Evolutionary conservation across 30 jellyfish, hydroid and myxozoan species (phyloP).

Genomic region (Cassiopea andromeda): DNA sequence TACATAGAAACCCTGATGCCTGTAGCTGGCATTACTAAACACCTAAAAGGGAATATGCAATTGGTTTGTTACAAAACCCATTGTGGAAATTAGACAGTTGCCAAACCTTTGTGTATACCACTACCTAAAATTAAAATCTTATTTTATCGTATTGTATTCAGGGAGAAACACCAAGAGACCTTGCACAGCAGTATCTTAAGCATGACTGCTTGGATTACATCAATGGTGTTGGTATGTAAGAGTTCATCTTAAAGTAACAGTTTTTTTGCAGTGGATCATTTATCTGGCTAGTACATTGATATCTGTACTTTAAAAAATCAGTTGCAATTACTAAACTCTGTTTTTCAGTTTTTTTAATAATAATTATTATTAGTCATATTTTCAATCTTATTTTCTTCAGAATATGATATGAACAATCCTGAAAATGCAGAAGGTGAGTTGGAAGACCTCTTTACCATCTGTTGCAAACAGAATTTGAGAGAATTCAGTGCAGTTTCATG

Average conservation of each 20-base stretch:
- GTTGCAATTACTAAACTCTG: background rate
- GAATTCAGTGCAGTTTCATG: too few relatives aligned
- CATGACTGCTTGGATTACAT: constrained; percentile 82
- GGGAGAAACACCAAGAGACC: constrained; percentile 97
- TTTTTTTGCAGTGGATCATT: background rate
- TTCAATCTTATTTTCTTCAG: constrained; percentile 18
- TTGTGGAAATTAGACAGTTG: too few relatives aligned
- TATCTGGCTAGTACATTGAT: background rate
- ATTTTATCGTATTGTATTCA: background rate
- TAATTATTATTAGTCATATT: too few relatives aligned
- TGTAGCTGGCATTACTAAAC: too few relatives aligned
- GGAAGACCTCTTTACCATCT: background rate
- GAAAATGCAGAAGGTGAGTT: constrained; percentile 88
- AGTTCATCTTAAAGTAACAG: background rate
- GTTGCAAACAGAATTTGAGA: too few relatives aligned
- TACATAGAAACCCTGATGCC: too few relatives aligned
- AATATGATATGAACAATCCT: constrained; percentile 84
- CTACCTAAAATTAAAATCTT: too few relatives aligned
- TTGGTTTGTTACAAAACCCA: too few relatives aligned
- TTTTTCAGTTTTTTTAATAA: too few relatives aligned
- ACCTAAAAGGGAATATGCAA: too few relatives aligned
- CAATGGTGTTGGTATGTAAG: constrained; percentile 81
- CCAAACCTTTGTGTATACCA: background rate
- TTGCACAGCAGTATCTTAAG: constrained; percentile 78
- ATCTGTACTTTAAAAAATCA: background rate